These are phyloP conservation scores for Octopus bimaculoides DNA, from an alignment of 1,140 invertebrate species.

Conservation along the genomic window DNA sequence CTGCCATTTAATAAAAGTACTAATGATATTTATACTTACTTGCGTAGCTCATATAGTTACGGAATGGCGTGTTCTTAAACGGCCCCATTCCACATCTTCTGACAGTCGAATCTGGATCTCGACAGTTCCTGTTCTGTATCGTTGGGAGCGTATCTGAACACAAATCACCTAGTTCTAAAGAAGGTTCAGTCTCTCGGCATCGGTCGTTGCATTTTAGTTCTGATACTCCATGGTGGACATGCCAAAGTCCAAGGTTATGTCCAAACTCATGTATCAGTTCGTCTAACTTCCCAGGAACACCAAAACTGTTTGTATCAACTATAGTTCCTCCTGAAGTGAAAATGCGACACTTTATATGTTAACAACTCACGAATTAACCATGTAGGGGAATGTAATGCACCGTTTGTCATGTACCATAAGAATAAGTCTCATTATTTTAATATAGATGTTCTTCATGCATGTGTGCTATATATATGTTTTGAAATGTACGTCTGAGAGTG, in stretches of 20 bases:
- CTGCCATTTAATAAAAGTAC: no score
- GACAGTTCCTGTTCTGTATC: conserved; percentile 35
- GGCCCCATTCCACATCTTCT: conserved; percentile 30
- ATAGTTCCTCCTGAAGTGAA: conserved; percentile 42
- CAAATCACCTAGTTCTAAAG: conserved; percentile 49
- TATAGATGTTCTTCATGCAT: no score
- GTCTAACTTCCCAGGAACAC: conserved; percentile 28
- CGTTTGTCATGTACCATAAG: no score
- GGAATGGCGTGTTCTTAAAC: conserved; percentile 43
- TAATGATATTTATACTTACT: conserved; percentile 26
- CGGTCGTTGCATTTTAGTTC: conserved; percentile 48
- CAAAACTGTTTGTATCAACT: conserved; percentile 41
- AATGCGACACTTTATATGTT: background rate
- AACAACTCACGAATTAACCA: no score
- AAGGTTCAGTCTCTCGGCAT: conserved; percentile 45
- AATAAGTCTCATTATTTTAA: no score
- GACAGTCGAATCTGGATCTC: conserved; percentile 30
- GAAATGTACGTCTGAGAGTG: no score
- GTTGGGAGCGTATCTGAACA: conserved; percentile 51
- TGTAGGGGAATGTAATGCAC: no score
- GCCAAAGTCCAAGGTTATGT: conserved; percentile 53
- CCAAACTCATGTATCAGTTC: conserved; percentile 52
- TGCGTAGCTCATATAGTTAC: conserved; percentile 55
- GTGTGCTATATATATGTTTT: no score
- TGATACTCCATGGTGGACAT: conserved; percentile 51